These are phyloP conservation scores for Paramisgurnus dabryanus DNA, from an alignment of 2,113 vertebrate species.

Conservation along the genomic window DNA sequence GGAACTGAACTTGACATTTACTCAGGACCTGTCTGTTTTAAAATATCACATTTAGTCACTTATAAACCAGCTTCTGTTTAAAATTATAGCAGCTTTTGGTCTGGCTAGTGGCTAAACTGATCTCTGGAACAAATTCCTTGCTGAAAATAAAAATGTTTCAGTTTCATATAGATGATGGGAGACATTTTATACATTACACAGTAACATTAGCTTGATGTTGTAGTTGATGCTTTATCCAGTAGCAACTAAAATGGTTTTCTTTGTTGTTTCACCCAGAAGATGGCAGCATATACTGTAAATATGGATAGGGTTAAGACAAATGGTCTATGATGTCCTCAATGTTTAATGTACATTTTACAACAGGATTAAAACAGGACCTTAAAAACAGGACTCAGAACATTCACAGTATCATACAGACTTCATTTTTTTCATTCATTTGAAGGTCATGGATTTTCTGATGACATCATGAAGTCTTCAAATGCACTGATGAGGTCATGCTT, in stretches of 20 bases:
- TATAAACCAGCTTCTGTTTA: background rate
- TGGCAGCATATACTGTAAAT: constrained; percentile 10
- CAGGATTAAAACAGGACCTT: background rate
- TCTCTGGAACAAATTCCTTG: too few relatives aligned
- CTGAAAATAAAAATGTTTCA: too few relatives aligned
- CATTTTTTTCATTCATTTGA: background rate
- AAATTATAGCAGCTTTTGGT: too few relatives aligned
- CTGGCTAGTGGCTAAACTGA: too few relatives aligned
- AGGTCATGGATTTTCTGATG: constrained; percentile 39
- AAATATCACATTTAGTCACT: background rate
- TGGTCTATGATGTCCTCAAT: background rate
- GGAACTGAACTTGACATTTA: constrained; percentile 3
- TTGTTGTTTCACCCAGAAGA: background rate
- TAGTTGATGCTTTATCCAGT: too few relatives aligned
- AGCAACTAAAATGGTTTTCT: background rate
- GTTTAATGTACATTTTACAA: background rate
- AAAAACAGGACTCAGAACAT: background rate
- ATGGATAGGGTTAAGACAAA: background rate
- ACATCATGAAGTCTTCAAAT: constrained; percentile 25
- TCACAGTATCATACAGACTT: background rate
- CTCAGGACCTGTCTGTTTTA: background rate
- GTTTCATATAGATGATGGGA: too few relatives aligned
- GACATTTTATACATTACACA: too few relatives aligned
- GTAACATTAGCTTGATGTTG: too few relatives aligned
- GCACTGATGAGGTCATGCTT: constrained; percentile 34